Evolutionary conservation across 2,888 invertebrate genomes (phyloP), one percentile per base, ranked within the genome.

Genomic region (Microplitis manilae): DNA sequence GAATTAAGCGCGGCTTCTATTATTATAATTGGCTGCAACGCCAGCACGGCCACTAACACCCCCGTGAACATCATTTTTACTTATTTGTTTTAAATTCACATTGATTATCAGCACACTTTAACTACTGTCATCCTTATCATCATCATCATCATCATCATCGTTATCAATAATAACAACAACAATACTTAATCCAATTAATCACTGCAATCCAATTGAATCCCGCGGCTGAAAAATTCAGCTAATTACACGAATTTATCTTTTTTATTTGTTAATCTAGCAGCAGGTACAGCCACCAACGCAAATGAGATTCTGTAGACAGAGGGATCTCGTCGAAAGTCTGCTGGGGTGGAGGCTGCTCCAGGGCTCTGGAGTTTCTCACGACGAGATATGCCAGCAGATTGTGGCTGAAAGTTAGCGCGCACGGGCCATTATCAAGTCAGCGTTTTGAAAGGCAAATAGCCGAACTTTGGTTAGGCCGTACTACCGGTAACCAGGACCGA

Each of bases 1-100:
- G 96, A 96, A 86, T 50, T 50, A 8, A 50, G 13, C 50, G 50
- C 50, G 13, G 50, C 50, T 13, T 50, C 50, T 50, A 50, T 50
- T 20, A 83, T 81, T 41, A 83, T 82, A 79, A 69, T 41, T 41
- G 84, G 82, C 75, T 86, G 77, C 61, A 86, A 60, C 69, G 83
- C 82, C 81, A 85, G 81, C 77, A 86, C 15, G 15, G 71, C 39
- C 71, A 77, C 59, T 13, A 61, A 41, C 67, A 77, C 40, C 70
- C 74, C 70, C 61, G 39, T 39, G n/a, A 65, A 40, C 77, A 71
- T 68, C 65, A 71, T 77, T 15, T 40, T 70, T 13, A 50, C 6
- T 70, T n/a, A 60, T 59, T 1, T 20, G 13, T 30, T 5, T 70
- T 60, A 38, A 20, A 60, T 70, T 70, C 2, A 41, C 13, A 8